phyloP scores from a whole-genome alignment of 2,888 invertebrate genomes.

The Callyntrura sp. region DNA sequence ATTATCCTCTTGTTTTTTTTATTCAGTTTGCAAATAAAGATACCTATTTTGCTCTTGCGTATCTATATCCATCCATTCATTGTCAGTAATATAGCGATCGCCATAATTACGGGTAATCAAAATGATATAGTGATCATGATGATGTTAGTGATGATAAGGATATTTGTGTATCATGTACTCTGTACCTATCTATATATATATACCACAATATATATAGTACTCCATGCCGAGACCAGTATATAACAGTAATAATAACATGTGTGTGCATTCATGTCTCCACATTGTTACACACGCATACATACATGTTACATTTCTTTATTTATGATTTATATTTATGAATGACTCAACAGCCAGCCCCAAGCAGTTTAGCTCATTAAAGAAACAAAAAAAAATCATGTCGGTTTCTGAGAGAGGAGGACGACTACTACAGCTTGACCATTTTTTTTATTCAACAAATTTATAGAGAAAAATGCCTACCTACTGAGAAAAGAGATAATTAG shows the following conservation, averaged over 20 bases:
- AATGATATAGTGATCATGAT: conserved; percentile 52
- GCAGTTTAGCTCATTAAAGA: conserved; percentile 48
- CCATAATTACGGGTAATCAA: conserved; percentile 64
- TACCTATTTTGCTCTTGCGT: background rate
- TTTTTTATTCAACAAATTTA: background rate
- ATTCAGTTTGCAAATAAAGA: background rate
- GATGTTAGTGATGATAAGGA: conserved; percentile 43
- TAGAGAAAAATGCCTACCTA: background rate
- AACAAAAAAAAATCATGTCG: conserved; percentile 41
- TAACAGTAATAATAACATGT: background rate
- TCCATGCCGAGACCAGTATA: too few species aligned
- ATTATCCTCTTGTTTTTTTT: background rate
- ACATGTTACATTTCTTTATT: background rate
- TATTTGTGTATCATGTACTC: background rate
- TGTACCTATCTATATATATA: too few species aligned
- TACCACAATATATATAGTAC: too few species aligned
- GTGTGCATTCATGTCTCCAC: background rate
- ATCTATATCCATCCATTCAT: conserved; percentile 52
- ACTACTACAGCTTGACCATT: background rate
- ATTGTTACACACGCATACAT: background rate
- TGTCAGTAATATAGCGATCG: conserved; percentile 26
- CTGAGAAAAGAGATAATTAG: conserved; percentile 11
- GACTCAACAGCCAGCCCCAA: conserved; percentile 53
- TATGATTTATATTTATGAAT: conserved; percentile 35
- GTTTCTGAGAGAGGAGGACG: conserved; percentile 15